phyloP scores from a whole-genome alignment of 2,888 invertebrate species.

The Philaethria dido region DNA sequence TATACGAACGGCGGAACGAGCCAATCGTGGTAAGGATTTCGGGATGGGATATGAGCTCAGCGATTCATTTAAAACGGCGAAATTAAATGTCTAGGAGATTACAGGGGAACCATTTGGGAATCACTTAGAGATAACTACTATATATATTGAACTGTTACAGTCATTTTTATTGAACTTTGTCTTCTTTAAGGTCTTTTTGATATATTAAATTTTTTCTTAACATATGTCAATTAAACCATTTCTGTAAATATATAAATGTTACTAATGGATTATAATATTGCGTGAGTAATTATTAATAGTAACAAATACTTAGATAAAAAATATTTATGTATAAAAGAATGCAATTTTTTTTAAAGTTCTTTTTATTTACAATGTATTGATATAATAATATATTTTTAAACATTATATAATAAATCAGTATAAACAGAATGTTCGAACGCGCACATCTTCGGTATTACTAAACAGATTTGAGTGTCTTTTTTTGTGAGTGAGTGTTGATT shows the following conservation, averaged over 20 bases:
- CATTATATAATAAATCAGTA: no score
- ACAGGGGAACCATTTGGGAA: slow-evolving; percentile 63
- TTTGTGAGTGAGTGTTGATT: no score
- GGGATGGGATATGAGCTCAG: slow-evolving; percentile 63
- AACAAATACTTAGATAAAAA: background rate
- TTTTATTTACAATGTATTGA: no score
- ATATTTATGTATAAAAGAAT: no score
- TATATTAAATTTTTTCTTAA: background rate
- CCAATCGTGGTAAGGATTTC: slow-evolving; percentile 61
- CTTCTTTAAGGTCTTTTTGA: background rate
- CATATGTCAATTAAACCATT: background rate
- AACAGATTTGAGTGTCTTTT: no score
- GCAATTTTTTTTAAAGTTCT: no score
- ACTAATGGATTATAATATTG: background rate
- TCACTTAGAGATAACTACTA: slow-evolving; percentile 66
- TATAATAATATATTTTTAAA: no score
- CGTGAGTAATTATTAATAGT: background rate
- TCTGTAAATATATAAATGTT: background rate
- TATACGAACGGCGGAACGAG: slow-evolving; percentile 61
- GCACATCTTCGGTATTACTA: no score
- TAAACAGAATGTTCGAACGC: no score
- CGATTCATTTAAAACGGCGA: slow-evolving; percentile 71
- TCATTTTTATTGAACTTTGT: slow-evolving; percentile 58
- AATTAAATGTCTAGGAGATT: slow-evolving; percentile 73
- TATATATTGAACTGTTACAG: slow-evolving; percentile 64